Percentiles rank a stretch among this genome's conserved stretches.
Evolutionary conservation across 2,888 invertebrate species (phyloP).

Genomic region (Himalopsyche anomala): DNA sequence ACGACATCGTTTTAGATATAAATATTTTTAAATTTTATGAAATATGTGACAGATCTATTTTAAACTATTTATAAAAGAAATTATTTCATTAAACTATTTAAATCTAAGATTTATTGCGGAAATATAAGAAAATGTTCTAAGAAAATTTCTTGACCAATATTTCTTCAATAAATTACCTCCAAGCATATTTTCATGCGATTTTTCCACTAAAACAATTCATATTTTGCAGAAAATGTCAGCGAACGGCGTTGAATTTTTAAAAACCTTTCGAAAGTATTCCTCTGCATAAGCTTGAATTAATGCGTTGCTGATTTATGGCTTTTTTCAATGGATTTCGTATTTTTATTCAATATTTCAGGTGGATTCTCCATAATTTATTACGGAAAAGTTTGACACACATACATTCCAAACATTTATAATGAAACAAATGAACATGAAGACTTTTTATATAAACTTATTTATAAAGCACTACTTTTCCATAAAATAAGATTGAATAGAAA

Average conservation of each 20-base stretch:
- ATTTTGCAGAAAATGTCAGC: constrained; percentile 57
- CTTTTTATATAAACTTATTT: not conserved
- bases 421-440: not conserved
- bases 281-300: constrained; percentile 62
- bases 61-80: too few species aligned
- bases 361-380: constrained; percentile 58
- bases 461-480: too few species aligned
- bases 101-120: not conserved
- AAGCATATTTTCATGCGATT: constrained; percentile 29
- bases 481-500: too few species aligned
- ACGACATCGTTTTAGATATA: too few species aligned
- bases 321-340: constrained; percentile 61
- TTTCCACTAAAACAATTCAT: constrained; percentile 20
- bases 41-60: too few species aligned
- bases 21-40: too few species aligned
- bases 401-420: constrained; percentile 52
- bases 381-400: constrained; percentile 48
- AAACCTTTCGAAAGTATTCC: constrained; percentile 47
- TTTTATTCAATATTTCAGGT: constrained; percentile 64
- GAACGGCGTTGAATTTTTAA: constrained; percentile 51
- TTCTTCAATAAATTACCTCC: constrained; percentile 1
- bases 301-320: constrained; percentile 59
- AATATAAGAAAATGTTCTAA: not conserved
- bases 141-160: constrained; percentile 15
- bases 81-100: too few species aligned